These are phyloP conservation scores for Pedetes capensis DNA, from an alignment of 2,113 vertebrate genomes.

Conservation along the genomic window DNA sequence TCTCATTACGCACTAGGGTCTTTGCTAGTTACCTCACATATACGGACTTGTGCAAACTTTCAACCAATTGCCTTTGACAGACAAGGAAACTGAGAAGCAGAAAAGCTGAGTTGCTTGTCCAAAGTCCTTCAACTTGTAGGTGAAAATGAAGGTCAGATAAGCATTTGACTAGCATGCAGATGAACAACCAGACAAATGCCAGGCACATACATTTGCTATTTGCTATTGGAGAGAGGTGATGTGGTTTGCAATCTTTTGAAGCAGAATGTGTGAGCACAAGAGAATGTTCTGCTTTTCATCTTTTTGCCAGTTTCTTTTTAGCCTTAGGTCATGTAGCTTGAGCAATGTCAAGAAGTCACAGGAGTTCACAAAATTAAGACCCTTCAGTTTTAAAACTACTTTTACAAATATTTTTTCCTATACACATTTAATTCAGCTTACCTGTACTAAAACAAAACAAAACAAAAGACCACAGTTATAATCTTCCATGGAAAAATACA, in stretches of 20 bases:
- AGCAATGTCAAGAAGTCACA: conserved; percentile 52
- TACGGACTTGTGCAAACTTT: neutral
- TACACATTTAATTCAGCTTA: conserved; percentile 41
- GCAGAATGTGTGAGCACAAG: neutral
- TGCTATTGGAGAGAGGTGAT: neutral
- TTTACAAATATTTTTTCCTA: conserved; percentile 45
- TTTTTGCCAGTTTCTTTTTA: conserved; percentile 30
- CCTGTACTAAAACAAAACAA: neutral
- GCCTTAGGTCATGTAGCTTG: conserved; percentile 37
- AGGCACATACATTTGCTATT: neutral
- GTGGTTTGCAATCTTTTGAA: neutral
- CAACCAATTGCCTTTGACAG: neutral
- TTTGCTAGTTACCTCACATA: neutral
- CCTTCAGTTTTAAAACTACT: neutral
- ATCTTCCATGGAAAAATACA: neutral
- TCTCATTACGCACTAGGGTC: neutral
- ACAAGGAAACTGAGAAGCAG: neutral
- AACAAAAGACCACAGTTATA: neutral
- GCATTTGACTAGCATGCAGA: neutral
- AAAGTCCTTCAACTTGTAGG: neutral
- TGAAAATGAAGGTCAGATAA: neutral
- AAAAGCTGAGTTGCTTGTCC: neutral
- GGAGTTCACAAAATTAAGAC: neutral
- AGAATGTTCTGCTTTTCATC: conserved; percentile 49
- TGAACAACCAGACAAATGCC: neutral